Evolutionary conservation across 2,113 vertebrate species (phyloP).

Genomic region (Plotosus lineatus): DNA sequence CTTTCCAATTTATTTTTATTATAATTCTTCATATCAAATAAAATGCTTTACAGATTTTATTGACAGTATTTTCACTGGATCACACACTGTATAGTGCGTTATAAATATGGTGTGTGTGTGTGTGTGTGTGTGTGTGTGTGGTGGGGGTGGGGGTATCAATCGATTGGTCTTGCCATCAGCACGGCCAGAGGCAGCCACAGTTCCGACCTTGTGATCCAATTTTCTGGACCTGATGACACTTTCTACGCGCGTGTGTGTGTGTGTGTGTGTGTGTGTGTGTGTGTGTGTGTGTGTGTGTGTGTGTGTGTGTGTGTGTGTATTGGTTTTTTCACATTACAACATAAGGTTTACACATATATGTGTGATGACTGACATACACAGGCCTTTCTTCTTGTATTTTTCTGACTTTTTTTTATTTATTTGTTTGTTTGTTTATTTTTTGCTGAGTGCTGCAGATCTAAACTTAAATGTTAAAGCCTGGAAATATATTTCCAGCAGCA

Average conservation of each 20-base stretch:
- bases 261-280: slow-evolving; percentile 58
- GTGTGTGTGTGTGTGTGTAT: not conserved
- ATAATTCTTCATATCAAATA: too few species aligned
- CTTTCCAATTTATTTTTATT: too few species aligned
- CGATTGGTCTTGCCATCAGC: slow-evolving; percentile 84
- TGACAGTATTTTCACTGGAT: too few species aligned
- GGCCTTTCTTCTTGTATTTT: too few species aligned
- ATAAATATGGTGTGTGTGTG: too few species aligned
- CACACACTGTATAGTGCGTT: too few species aligned
- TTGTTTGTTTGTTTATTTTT: too few species aligned
- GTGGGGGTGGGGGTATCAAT: slow-evolving; percentile 84
- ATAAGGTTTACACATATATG: too few species aligned
- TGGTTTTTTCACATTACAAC: too few species aligned
- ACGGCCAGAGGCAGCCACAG: slow-evolving; percentile 75
- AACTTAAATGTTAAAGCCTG: not conserved
- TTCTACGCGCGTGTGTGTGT: slow-evolving; percentile 68
- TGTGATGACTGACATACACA: not conserved
- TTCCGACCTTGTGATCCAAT: slow-evolving; percentile 88
- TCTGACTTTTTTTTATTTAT: too few species aligned
- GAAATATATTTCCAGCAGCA: not conserved
- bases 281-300: slow-evolving; percentile 34
- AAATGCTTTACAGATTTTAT: too few species aligned
- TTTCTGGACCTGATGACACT: slow-evolving; percentile 87
- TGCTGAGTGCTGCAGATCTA: not conserved
- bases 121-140: slow-evolving; percentile 77